Evolutionary conservation across 2,797 vertebrate species (phyloP), one percentile per base, ranked within the genome.

Genomic region (Oreochromis grahami): DNA sequence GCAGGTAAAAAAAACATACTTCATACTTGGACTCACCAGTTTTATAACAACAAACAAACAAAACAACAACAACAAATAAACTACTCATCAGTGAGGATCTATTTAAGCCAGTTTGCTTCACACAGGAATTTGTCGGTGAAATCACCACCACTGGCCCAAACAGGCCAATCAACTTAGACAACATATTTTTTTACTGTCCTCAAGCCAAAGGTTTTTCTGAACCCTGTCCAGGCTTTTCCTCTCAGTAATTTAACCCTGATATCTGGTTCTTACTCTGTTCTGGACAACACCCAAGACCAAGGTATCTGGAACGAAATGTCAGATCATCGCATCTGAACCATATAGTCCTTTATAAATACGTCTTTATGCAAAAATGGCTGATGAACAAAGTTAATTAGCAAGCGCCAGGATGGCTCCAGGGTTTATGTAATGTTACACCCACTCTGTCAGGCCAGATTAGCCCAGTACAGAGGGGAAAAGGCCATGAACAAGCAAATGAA

Each of bases 391-490:
- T 89, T 94, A 93, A 94, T 95, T 92, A 94, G 88, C 77, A 80
- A 84, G 88, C 17, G 5, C 77, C 84, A 90, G 82, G 52, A 88
- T 84, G 79, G 84, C 94, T 94, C 79, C 72, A 63, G 91, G 93
- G 88, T 92, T 94, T 91, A 91, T 94, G 89, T 93, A 94, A 93
- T 85, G 83, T 93, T 89, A 94, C 89, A 92, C 89, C 87, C 91
- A 88, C 90, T 89, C 86, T 95, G 93, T 95, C 94, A 95, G 86
- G 87, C 84, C 92, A 90, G 88, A 94, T 94, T 90, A 94, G 83
- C 80, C 77, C 51, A 81, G 79, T 24, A 84, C 78, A 88, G 88
- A 89, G 92, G 88, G 86, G 90, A 88, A 90, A 93, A 88, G 89
- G 90, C 84, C 89, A 90, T 10, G 77, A 88, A 90, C 79, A 88